Percentiles rank a stretch among this genome's conserved stretches.
Evolutionary conservation across 2,113 vertebrate genomes (phyloP).

Genomic region (Fregetta grallaria): DNA sequence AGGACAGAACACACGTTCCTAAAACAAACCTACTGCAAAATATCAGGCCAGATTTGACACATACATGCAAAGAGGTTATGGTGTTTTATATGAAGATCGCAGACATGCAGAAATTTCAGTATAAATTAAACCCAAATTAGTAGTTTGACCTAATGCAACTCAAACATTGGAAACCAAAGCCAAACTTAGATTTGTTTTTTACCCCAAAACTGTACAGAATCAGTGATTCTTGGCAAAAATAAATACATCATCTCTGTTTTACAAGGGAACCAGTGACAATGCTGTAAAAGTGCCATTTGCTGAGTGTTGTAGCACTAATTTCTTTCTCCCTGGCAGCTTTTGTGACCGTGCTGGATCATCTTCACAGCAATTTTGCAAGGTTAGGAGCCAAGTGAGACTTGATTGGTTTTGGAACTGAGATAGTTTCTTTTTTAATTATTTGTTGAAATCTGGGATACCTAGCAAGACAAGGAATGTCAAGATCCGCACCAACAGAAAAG

Average conservation of each 20-base stretch:
- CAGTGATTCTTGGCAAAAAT: not conserved
- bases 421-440: not conserved
- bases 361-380: not conserved
- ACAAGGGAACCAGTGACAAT: fast-evolving
- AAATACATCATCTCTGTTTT: no score
- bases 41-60: not conserved
- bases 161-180: not conserved
- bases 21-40: not conserved
- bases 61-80: no score
- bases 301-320: not conserved
- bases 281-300: not conserved
- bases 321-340: not conserved
- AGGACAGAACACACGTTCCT: not conserved
- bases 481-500: no score
- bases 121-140: not conserved
- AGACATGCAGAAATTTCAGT: not conserved
- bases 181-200: not conserved
- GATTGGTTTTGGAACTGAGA: not conserved
- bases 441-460: fast-evolving
- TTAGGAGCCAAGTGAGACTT: not conserved
- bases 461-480: not conserved
- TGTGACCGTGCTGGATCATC: not conserved
- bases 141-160: not conserved
- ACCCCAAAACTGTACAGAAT: fast-evolving
- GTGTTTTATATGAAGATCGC: fast-evolving